phyloP scores from a whole-genome alignment of 2,113 vertebrate species.

The Oryzias woworae region DNA sequence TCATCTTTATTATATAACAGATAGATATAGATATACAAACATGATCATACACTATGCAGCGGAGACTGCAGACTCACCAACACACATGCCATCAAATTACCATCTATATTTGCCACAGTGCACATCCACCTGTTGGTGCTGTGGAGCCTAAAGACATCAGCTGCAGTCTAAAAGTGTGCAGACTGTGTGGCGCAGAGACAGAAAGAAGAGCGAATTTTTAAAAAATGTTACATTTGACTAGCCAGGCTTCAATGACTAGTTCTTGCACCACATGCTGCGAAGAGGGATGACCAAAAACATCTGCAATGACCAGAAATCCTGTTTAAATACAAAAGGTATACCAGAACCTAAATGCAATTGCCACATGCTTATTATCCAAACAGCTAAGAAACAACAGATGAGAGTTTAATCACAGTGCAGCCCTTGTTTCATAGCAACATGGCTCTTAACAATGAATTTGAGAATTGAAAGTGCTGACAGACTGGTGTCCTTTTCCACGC shows the following conservation, averaged over 20 bases:
- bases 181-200: conserved; percentile 9
- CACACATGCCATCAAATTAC: conserved; percentile 32
- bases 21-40: conserved; percentile 5
- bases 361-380: conserved; percentile 48
- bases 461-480: conserved; percentile 64
- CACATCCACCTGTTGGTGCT: conserved; percentile 41
- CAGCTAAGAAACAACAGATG: conserved; percentile 76
- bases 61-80: conserved; percentile 39
- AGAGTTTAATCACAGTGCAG: conserved; percentile 78
- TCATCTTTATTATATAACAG: background rate
- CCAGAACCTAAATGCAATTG: conserved; percentile 47
- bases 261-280: background rate
- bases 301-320: conserved; percentile 4
- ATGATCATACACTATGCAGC: background rate
- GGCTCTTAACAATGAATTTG: conserved; percentile 55
- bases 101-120: conserved; percentile 13
- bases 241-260: background rate
- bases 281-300: background rate
- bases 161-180: conserved; percentile 43
- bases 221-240: conserved; percentile 1
- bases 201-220: conserved; percentile 9
- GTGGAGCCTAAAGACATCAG: conserved; percentile 43
- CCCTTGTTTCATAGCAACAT: conserved; percentile 79
- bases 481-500: conserved; percentile 50
- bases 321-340: conserved; percentile 18